These are phyloP conservation scores for Mustela lutreola DNA, from an alignment of 2,113 vertebrate species.

Conservation along the genomic window DNA sequence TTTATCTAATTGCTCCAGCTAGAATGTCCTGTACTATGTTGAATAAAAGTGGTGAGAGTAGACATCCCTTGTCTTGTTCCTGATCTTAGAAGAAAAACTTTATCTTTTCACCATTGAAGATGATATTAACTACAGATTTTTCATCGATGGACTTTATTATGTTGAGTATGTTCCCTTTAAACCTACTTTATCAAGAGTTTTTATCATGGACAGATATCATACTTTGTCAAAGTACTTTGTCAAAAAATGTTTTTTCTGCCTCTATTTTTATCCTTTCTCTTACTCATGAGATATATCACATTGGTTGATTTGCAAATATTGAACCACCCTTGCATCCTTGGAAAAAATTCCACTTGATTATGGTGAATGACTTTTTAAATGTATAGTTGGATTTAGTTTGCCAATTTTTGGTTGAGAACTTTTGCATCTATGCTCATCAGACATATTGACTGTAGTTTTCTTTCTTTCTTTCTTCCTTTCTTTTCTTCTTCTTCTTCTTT, in stretches of 20 bases:
- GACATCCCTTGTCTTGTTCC: neutral
- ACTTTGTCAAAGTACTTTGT: neutral
- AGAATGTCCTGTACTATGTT: neutral
- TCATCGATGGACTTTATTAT: neutral
- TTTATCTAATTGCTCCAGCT: neutral
- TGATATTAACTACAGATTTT: neutral
- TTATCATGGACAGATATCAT: neutral
- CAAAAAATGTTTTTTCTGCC: neutral
- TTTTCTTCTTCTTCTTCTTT: neutral
- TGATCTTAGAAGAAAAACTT: neutral
- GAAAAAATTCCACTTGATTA: neutral
- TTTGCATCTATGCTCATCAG: neutral
- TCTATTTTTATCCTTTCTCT: neutral
- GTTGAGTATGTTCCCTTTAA: neutral
- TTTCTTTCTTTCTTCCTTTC: neutral
- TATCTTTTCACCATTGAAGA: neutral
- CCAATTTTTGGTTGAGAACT: neutral
- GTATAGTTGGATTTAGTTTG: neutral
- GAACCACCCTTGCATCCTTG: neutral
- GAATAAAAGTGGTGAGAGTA: neutral
- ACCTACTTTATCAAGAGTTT: neutral
- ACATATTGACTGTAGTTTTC: neutral
- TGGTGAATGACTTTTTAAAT: neutral
- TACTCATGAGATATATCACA: neutral
- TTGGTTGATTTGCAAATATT: neutral